These are phyloP conservation scores for Druceiella hillmani DNA, from an alignment of 2,888 invertebrate species.

Conservation along the genomic window DNA sequence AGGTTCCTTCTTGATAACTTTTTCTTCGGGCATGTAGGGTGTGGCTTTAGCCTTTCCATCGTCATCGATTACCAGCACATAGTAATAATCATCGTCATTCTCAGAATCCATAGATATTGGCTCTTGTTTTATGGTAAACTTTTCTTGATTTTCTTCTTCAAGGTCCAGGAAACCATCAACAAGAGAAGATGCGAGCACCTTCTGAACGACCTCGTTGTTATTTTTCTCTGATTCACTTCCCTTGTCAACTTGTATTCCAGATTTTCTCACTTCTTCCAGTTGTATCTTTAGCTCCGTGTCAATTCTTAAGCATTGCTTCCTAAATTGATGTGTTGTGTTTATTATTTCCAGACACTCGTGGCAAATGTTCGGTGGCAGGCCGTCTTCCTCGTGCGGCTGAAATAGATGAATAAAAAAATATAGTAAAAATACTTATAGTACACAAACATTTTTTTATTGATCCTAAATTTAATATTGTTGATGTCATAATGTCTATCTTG, in stretches of 20 bases:
- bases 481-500: too few relatives aligned
- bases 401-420: slow-evolving; percentile 23
- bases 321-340: slow-evolving; percentile 41
- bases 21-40: background rate
- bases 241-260: background rate
- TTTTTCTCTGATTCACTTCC: background rate
- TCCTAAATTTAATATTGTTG: too few relatives aligned
- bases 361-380: slow-evolving; percentile 43
- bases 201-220: background rate
- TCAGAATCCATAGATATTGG: too few relatives aligned
- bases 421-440: background rate
- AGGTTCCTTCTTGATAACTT: background rate
- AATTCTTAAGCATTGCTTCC: slow-evolving; percentile 44
- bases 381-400: slow-evolving; percentile 41
- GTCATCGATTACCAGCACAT: slow-evolving; percentile 45
- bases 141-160: slow-evolving; percentile 26
- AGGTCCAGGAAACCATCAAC: background rate
- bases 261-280: slow-evolving; percentile 27
- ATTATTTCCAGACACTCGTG: slow-evolving; percentile 35
- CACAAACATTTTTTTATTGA: slow-evolving; percentile 7
- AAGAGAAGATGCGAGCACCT: background rate
- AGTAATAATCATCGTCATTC: slow-evolving; percentile 46
- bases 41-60: slow-evolving; percentile 19
- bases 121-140: slow-evolving; percentile 40
- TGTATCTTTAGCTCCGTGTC: slow-evolving; percentile 39